These are phyloP conservation scores for Trematocara macrostoma DNA, from an alignment of 2,113 vertebrate genomes.

Conservation along the genomic window DNA sequence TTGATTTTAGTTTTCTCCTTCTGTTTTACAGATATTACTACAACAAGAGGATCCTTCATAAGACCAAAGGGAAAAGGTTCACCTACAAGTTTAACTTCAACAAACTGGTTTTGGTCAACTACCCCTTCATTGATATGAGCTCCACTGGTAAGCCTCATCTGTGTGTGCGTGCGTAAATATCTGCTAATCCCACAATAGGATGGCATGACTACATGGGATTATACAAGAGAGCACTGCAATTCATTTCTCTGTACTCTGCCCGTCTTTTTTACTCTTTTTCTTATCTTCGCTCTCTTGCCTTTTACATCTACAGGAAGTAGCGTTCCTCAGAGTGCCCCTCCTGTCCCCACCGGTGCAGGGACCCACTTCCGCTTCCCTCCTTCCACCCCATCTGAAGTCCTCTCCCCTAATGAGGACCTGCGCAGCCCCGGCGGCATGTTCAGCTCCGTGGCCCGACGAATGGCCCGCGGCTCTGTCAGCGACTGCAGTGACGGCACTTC, in stretches of 20 bases:
- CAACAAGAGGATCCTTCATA: slow-evolving; percentile 91
- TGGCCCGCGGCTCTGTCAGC: slow-evolving; percentile 83
- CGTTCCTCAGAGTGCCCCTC: slow-evolving; percentile 88
- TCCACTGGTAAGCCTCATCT: slow-evolving; percentile 71
- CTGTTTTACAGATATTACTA: slow-evolving; percentile 82
- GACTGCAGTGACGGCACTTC: slow-evolving; percentile 91
- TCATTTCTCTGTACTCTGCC: slow-evolving; percentile 26
- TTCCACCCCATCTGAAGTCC: slow-evolving; percentile 82
- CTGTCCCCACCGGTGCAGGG: slow-evolving; percentile 78
- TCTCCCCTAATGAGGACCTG: slow-evolving; percentile 85
- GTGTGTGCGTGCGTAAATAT: not conserved
- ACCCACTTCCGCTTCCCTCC: slow-evolving; percentile 88
- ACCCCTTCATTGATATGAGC: slow-evolving; percentile 89
- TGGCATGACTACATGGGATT: slow-evolving; percentile 33
- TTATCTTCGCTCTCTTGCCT: not conserved
- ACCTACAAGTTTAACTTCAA: slow-evolving; percentile 96
- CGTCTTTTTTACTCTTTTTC: not conserved
- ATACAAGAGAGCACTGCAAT: not conserved
- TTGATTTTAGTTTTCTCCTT: not conserved
- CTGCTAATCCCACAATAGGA: slow-evolving; percentile 25
- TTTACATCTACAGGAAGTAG: slow-evolving; percentile 69
- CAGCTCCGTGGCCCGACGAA: slow-evolving; percentile 75
- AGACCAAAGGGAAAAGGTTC: slow-evolving; percentile 91
- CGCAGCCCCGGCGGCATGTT: slow-evolving; percentile 81
- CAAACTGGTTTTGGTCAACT: slow-evolving; percentile 90